Conservation (phyloP, 2,113 vertebrate genomes). For the Miniopterus natalensis region DNA sequence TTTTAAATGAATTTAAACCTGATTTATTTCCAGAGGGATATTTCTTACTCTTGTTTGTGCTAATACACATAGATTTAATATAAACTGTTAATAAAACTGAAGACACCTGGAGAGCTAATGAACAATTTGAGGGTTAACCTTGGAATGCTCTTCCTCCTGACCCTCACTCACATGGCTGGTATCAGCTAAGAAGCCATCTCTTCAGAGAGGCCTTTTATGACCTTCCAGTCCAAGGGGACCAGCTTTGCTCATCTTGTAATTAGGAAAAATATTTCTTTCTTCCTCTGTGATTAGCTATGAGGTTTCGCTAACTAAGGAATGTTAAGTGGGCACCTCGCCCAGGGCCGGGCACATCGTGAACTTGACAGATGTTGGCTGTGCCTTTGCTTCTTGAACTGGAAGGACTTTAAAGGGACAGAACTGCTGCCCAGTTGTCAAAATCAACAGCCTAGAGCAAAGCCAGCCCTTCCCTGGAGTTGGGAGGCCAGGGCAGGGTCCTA, state of each 20-base stretch:
- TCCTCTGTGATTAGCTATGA: neutral
- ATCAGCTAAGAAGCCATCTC: neutral
- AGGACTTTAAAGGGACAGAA: neutral
- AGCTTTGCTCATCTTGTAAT: neutral
- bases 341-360: rapidly evolving
- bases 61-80: neutral
- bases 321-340: neutral
- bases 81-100: neutral
- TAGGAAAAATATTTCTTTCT: neutral
- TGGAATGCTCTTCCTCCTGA: neutral
- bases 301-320: neutral
- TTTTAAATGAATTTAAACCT: neutral
- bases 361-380: neutral
- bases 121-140: neutral
- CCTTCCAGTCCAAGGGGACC: neutral
- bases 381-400: neutral
- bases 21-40: neutral
- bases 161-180: neutral
- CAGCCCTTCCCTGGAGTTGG: neutral
- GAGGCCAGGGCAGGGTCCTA: neutral
- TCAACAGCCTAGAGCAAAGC: neutral
- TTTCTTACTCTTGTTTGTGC: neutral
- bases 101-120: neutral
- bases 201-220: neutral
- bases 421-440: neutral